Evolutionary conservation across 2,797 vertebrate genomes (phyloP).

Genomic region (Enteromius thamalakanensis): DNA sequence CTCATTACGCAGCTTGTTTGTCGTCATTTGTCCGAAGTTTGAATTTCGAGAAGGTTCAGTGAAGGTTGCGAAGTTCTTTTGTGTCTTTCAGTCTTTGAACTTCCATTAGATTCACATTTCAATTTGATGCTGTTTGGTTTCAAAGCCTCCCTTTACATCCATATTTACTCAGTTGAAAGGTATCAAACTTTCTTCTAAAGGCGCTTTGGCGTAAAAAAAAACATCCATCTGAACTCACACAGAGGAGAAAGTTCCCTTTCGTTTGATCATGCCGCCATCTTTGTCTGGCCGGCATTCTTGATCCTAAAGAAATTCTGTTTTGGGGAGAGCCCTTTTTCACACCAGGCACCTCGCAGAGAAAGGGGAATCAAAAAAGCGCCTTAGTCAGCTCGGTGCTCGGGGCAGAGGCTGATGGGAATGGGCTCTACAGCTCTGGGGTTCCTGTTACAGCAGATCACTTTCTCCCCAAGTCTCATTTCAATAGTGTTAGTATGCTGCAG

Average conservation of each 20-base stretch:
- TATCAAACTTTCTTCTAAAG: slow-evolving; percentile 38
- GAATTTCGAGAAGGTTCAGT: slow-evolving; percentile 8
- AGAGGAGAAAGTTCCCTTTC: slow-evolving; percentile 30
- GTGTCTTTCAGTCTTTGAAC: slow-evolving; percentile 45
- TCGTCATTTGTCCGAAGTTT: slow-evolving; percentile 20
- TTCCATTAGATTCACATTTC: slow-evolving; percentile 52
- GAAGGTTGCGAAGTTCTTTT: slow-evolving; percentile 17
- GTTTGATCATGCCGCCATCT: slow-evolving; percentile 56
- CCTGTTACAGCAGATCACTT: slow-evolving; percentile 59
- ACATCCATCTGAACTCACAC: neutral
- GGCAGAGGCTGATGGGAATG: slow-evolving; percentile 6
- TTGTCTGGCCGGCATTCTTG: slow-evolving; percentile 41
- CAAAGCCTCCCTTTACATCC: slow-evolving; percentile 34
- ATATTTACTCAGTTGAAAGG: slow-evolving; percentile 50
- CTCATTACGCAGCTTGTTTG: slow-evolving; percentile 45
- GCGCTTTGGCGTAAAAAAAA: slow-evolving; percentile 11
- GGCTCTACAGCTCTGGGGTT: slow-evolving; percentile 26
- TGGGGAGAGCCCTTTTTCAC: slow-evolving; percentile 33
- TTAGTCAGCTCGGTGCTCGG: slow-evolving; percentile 17
- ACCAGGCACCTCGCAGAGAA: slow-evolving; percentile 32
- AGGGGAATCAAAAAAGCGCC: slow-evolving; percentile 24
- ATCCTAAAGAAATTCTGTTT: slow-evolving; percentile 44
- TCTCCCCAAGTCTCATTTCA: slow-evolving; percentile 51
- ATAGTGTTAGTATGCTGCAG: slow-evolving; percentile 40
- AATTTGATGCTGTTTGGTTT: slow-evolving; percentile 21